phyloP scores from a whole-genome alignment of 1,140 invertebrate genomes.

The Drosophila neocordata region DNA sequence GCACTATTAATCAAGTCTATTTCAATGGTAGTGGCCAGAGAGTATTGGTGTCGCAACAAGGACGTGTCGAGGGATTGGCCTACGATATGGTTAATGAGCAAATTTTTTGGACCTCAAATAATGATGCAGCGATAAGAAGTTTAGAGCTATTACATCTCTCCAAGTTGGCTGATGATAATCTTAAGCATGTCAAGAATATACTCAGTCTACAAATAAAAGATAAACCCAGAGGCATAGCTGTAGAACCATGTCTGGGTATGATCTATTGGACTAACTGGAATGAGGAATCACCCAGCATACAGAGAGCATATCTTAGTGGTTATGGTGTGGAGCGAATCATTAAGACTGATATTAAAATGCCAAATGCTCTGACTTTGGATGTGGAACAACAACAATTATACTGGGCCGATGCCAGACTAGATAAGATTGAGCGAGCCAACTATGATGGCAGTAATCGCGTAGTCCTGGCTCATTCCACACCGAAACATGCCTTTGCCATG shows the following conservation, averaged over 20 bases:
- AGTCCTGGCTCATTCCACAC: conserved; percentile 87
- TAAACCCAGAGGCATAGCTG: conserved; percentile 91
- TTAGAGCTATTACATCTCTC: conserved; percentile 83
- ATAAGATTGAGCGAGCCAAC: conserved; percentile 89
- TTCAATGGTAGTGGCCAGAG: conserved; percentile 91
- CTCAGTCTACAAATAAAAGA: conserved; percentile 88
- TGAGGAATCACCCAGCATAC: conserved; percentile 87
- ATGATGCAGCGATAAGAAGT: conserved; percentile 89
- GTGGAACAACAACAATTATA: conserved; percentile 89
- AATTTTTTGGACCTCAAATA: conserved; percentile 94
- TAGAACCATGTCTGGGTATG: conserved; percentile 89
- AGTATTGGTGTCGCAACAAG: conserved; percentile 89
- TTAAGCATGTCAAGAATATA: conserved; percentile 85
- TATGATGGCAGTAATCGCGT: conserved; percentile 89
- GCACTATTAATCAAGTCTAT: conserved; percentile 91
- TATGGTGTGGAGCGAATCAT: conserved; percentile 88
- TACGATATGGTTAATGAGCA: conserved; percentile 87
- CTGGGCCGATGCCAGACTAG: conserved; percentile 90
- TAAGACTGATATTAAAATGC: conserved; percentile 91
- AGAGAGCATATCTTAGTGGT: conserved; percentile 88
- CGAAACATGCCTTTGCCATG: conserved; percentile 93
- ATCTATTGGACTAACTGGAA: conserved; percentile 95
- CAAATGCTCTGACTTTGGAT: conserved; percentile 91
- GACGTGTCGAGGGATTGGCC: conserved; percentile 92
- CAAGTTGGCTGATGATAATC: conserved; percentile 76